A percentile compares a stretch with the other conserved stretches of the same genome.
phyloP scores from a whole-genome alignment of 2,888 invertebrate genomes.

The Orthosia cruda region DNA sequence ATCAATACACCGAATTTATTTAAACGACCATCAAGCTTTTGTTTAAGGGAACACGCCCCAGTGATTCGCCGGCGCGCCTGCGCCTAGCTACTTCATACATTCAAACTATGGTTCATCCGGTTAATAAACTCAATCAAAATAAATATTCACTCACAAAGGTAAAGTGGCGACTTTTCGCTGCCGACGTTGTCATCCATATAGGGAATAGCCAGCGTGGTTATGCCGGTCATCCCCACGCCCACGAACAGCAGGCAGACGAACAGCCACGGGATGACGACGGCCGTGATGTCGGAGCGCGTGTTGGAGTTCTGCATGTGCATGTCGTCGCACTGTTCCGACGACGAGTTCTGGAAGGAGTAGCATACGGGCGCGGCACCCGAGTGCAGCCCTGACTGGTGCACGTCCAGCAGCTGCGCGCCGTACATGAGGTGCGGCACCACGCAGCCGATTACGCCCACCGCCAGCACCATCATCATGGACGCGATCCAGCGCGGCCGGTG shows the following conservation, averaged over 20 bases:
- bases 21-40: conserved; percentile 55
- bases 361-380: conserved; percentile 82
- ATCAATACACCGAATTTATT: conserved; percentile 60
- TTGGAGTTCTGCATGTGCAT: conserved; percentile 93
- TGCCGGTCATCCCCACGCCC: conserved; percentile 98
- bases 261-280: conserved; percentile 96
- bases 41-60: conserved; percentile 54
- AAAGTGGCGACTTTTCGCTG: conserved; percentile 97
- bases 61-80: conserved; percentile 42
- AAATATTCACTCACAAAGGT: conserved; percentile 94
- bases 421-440: conserved; percentile 97
- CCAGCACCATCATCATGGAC: conserved; percentile 97
- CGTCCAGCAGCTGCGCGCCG: conserved; percentile 94
- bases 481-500: conserved; percentile 98
- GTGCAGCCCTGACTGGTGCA: conserved; percentile 57
- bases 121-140: conserved; percentile 39
- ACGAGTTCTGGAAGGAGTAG: conserved; percentile 75
- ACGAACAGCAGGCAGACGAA: conserved; percentile 97
- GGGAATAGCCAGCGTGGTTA: conserved; percentile 97
- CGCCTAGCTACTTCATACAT: conserved; percentile 41
- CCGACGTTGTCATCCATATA: conserved; percentile 98
- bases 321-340: conserved; percentile 90
- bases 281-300: conserved; percentile 95
- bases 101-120: conserved; percentile 20
- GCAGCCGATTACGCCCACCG: conserved; percentile 96